These are phyloP conservation scores for Lasiurus cinereus DNA, from an alignment of 2,113 vertebrate genomes.

Conservation along the genomic window DNA sequence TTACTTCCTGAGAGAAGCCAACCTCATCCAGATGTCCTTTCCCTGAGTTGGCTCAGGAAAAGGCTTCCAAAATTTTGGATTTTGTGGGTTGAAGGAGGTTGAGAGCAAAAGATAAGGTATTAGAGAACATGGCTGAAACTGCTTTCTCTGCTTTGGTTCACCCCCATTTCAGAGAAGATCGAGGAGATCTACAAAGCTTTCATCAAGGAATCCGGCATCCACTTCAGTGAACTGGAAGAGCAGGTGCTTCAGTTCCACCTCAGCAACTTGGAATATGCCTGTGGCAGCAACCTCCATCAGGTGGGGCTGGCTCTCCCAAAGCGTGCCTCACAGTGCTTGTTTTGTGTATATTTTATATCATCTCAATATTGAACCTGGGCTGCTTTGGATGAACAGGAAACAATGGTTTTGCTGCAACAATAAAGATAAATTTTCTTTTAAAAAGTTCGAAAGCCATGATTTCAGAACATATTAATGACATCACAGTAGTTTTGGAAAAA, in stretches of 20 bases:
- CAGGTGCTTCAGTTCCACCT: slow-evolving; percentile 98
- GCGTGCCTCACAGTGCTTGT: too few relatives aligned
- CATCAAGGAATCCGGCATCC: slow-evolving; percentile 96
- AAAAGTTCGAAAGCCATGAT: not conserved
- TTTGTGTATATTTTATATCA: accelerated
- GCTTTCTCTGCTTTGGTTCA: not conserved
- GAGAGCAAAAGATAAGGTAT: not conserved
- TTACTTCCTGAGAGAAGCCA: not conserved
- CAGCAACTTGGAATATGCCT: slow-evolving; percentile 97
- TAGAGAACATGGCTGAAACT: not conserved
- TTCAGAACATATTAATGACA: not conserved
- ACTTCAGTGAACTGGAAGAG: slow-evolving; percentile 96
- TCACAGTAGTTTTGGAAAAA: not conserved
- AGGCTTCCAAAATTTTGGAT: not conserved
- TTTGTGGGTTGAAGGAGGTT: not conserved
- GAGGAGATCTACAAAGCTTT: slow-evolving; percentile 97
- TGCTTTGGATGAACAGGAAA: not conserved
- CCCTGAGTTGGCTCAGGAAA: not conserved
- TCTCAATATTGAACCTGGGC: not conserved
- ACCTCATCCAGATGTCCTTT: not conserved
- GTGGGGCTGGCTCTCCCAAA: slow-evolving; percentile 78
- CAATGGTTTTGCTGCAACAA: not conserved
- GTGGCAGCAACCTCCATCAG: slow-evolving; percentile 95
- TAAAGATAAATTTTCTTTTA: too few relatives aligned
- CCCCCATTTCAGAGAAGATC: slow-evolving; percentile 92